These are phyloP conservation scores for Brachionus manjavacas DNA, from an alignment of 1,140 invertebrate genomes.

Conservation along the genomic window DNA sequence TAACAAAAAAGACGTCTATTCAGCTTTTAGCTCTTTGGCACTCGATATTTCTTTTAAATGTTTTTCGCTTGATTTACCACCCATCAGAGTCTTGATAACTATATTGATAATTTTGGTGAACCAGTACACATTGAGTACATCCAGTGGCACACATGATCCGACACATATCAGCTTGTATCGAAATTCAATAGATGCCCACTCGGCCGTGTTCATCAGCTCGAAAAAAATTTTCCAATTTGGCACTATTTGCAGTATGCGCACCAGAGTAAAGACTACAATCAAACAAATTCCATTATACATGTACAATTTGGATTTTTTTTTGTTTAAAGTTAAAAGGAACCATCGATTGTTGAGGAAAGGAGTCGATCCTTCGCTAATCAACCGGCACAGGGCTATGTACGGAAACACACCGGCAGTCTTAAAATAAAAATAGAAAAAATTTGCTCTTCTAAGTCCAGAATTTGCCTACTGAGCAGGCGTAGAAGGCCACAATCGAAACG, in stretches of 20 bases:
- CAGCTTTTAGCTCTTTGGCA: not conserved
- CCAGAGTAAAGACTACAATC: conserved; percentile 5
- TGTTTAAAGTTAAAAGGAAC: conserved; percentile 3
- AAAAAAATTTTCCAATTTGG: conserved; percentile 39
- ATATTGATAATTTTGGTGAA: conserved; percentile 20
- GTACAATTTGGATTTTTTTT: conserved; percentile 28
- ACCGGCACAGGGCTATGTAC: conserved; percentile 15
- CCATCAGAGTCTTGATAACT: not conserved
- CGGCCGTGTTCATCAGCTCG: not conserved
- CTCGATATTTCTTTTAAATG: not conserved
- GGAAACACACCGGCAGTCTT: conserved; percentile 37
- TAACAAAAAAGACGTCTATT: not conserved
- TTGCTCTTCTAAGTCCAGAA: not conserved
- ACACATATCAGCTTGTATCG: conserved; percentile 22
- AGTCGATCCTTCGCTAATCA: conserved; percentile 3
- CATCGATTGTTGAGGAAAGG: conserved; percentile 28
- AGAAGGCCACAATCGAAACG: conserved; percentile 35
- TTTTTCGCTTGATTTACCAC: not conserved
- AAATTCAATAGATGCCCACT: conserved; percentile 8
- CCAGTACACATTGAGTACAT: conserved; percentile 32
- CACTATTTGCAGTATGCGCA: conserved; percentile 8
- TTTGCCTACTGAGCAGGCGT: conserved; percentile 2
- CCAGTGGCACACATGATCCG: not conserved
- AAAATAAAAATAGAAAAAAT: not conserved
- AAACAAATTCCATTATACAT: conserved; percentile 3